Percentiles rank a stretch among this genome's conserved stretches.
Conservation (phyloP, 2,797 vertebrate genomes). For the Etheostoma perlongum region DNA sequence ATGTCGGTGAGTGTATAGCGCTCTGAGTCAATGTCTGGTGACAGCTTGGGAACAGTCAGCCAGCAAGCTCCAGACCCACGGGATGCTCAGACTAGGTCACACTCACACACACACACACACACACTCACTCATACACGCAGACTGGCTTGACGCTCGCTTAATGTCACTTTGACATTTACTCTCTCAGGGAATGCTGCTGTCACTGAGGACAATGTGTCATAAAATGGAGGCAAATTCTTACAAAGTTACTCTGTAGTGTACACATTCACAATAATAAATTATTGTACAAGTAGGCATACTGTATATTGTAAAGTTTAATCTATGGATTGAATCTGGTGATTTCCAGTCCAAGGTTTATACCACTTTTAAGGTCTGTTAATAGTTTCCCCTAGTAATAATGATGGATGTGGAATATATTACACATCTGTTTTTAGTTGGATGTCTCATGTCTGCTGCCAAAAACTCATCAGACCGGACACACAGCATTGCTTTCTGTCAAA, state of each 20-base stretch:
- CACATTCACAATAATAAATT: neutral
- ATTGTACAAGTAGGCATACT: neutral
- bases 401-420: constrained; percentile 43
- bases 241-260: constrained; percentile 23
- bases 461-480: constrained; percentile 25
- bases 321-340: neutral
- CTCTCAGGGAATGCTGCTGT: constrained; percentile 69
- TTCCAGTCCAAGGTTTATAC: neutral
- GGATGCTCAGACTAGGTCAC: constrained; percentile 55
- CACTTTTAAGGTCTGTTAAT: constrained; percentile 17
- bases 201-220: constrained; percentile 65
- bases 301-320: neutral
- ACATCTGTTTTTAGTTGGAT: constrained; percentile 19
- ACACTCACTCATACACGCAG: constrained; percentile 30
- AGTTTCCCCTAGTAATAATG: constrained; percentile 15
- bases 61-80: constrained; percentile 69
- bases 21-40: constrained; percentile 78
- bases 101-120: constrained; percentile 42
- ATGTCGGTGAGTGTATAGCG: constrained; percentile 54
- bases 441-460: constrained; percentile 17
- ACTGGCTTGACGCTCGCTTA: constrained; percentile 72
- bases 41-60: constrained; percentile 77
- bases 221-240: constrained; percentile 58
- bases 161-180: constrained; percentile 80
- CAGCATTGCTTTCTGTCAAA: constrained; percentile 21